Percentiles rank a stretch among this genome's conserved stretches.
Evolutionary conservation across 2,888 invertebrate genomes (phyloP).

Genomic region (Stenchaetothrips biformis): DNA sequence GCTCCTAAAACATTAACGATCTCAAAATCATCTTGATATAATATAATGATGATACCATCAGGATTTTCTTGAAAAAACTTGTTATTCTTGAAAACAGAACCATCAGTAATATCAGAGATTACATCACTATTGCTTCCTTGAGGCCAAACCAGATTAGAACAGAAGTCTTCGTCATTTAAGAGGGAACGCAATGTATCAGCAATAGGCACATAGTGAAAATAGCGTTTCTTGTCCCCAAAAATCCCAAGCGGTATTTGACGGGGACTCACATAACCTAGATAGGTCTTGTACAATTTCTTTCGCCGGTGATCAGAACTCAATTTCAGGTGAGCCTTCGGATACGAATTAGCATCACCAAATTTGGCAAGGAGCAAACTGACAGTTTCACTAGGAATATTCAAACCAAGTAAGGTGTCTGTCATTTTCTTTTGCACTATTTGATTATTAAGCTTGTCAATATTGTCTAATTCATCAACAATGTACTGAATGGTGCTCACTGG

Average conservation of each 20-base stretch:
- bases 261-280: neutral
- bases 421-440: neutral
- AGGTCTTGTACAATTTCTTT: neutral
- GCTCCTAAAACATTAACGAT: too few species aligned
- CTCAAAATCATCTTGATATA: too few species aligned
- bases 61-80: too few species aligned
- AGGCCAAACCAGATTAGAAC: too few species aligned
- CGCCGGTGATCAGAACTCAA: neutral
- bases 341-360: neutral
- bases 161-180: neutral
- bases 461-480: too few species aligned
- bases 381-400: too few species aligned
- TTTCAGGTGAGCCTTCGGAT: neutral
- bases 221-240: neutral
- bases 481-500: neutral
- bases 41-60: too few species aligned
- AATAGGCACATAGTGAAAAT: neutral
- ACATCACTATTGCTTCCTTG: too few species aligned
- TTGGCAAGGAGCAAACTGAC: neutral
- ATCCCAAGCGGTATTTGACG: neutral
- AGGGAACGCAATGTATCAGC: neutral
- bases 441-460: neutral
- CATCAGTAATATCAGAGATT: too few species aligned
- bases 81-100: too few species aligned
- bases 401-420: too few species aligned